Percentiles rank a stretch among this genome's conserved stretches.
Conservation (phyloP, 2,888 invertebrate species). For the Cordilura impudica region DNA sequence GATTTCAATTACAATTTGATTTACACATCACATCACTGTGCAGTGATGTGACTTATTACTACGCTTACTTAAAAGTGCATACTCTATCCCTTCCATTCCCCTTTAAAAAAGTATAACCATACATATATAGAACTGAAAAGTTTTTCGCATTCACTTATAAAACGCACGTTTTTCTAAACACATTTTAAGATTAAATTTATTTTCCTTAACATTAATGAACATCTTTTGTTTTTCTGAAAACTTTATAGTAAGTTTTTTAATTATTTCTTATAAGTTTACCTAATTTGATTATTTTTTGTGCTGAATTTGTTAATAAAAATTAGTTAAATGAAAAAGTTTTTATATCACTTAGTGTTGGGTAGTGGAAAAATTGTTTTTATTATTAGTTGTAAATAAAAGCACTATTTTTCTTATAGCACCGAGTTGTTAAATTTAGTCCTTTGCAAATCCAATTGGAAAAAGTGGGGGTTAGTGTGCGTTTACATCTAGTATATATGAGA, state of each 20-base stretch:
- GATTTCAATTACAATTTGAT: constrained; percentile 14
- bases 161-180: constrained; percentile 42
- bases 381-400: background rate
- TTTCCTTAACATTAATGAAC: background rate
- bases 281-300: constrained; percentile 38
- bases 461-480: too few species aligned
- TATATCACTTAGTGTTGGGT: constrained; percentile 28
- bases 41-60: constrained; percentile 23
- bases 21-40: constrained; percentile 38
- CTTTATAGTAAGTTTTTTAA: background rate
- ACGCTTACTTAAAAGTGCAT: constrained; percentile 41
- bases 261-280: constrained; percentile 36
- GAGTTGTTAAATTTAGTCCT: background rate
- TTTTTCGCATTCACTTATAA: constrained; percentile 47
- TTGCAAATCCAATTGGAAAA: background rate
- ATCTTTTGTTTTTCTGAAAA: background rate
- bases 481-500: too few species aligned
- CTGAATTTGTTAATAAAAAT: constrained; percentile 48
- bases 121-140: constrained; percentile 31
- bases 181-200: background rate
- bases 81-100: constrained; percentile 26
- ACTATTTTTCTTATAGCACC: background rate
- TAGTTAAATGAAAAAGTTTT: constrained; percentile 40
- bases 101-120: constrained; percentile 4
- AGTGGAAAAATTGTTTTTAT: background rate